Percentiles rank a stretch among this genome's conserved stretches.
Conservation (phyloP, 2,797 vertebrate genomes). For the Pelobates cultripes region DNA sequence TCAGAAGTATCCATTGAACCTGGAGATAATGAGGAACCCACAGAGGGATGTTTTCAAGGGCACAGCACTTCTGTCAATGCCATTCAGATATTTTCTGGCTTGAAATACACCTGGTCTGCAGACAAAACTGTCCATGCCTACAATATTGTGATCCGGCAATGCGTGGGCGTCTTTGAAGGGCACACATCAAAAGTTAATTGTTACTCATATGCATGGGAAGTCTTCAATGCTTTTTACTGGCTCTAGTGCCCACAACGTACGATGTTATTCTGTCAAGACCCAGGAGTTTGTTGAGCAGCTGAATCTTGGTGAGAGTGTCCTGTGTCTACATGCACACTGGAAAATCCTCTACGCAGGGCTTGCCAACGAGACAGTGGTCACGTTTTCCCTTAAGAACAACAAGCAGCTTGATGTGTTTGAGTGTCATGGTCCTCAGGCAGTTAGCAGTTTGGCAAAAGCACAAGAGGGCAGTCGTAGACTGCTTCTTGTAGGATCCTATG, state of each 20-base stretch:
- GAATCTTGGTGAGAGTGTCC: constrained; percentile 84
- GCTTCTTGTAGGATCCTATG: constrained; percentile 68
- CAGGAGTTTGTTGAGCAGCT: constrained; percentile 81
- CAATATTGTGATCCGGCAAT: constrained; percentile 85
- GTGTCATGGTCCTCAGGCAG: constrained; percentile 90
- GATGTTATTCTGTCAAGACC: constrained; percentile 89
- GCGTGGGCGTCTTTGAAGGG: constrained; percentile 87
- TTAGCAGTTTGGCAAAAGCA: constrained; percentile 92
- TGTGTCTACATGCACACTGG: constrained; percentile 71
- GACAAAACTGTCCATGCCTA: constrained; percentile 91
- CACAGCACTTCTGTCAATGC: constrained; percentile 92
- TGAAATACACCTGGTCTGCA: constrained; percentile 93
- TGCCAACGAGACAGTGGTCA: constrained; percentile 92
- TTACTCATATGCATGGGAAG: constrained; percentile 79
- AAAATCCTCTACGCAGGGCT: constrained; percentile 88
- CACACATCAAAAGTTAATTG: constrained; percentile 94
- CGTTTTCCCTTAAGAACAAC: constrained; percentile 87
- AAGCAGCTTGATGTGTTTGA: constrained; percentile 88
- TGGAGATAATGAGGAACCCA: constrained; percentile 72
- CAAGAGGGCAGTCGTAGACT: constrained; percentile 90
- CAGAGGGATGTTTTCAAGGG: constrained; percentile 81
- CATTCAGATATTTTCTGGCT: constrained; percentile 89
- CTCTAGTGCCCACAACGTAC: constrained; percentile 93
- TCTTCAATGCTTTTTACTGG: constrained; percentile 86
- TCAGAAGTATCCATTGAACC: constrained; percentile 86